A percentile compares a stretch with the other conserved stretches of the same genome.
Conservation (phyloP, 2,888 invertebrate genomes). For the Caenorhabditis japonica region DNA sequence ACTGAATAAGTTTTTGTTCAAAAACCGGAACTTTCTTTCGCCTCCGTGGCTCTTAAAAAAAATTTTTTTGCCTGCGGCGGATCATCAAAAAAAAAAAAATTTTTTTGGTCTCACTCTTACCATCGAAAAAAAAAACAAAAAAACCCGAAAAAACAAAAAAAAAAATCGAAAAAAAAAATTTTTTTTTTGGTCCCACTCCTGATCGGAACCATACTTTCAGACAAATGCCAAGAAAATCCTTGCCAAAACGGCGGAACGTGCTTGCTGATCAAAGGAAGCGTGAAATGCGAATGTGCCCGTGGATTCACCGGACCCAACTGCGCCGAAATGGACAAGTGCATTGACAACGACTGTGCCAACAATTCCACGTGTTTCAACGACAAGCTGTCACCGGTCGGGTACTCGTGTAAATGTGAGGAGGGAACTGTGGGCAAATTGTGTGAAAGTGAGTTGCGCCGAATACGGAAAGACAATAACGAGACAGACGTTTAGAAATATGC, state of each 20-base stretch:
- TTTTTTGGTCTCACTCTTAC: too few species aligned
- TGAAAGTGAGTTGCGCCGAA: slow-evolving; percentile 57
- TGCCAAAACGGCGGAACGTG: slow-evolving; percentile 55
- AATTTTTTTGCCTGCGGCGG: too few species aligned
- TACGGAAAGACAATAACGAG: too few species aligned
- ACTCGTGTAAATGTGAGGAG: slow-evolving; percentile 54
- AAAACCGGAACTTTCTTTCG: too few species aligned
- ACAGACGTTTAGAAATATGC: slow-evolving; percentile 57
- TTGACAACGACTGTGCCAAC: slow-evolving; percentile 45
- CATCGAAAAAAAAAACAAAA: too few species aligned
- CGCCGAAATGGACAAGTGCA: slow-evolving; percentile 49
- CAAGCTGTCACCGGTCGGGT: slow-evolving; percentile 34
- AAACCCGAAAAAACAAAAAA: too few species aligned
- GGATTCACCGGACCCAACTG: slow-evolving; percentile 50
- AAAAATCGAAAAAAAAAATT: too few species aligned
- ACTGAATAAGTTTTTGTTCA: too few species aligned
- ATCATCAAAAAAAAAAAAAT: too few species aligned
- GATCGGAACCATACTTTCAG: too few species aligned
- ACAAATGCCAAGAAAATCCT: slow-evolving; percentile 52
- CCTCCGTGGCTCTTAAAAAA: too few species aligned
- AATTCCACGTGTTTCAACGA: slow-evolving; percentile 57
- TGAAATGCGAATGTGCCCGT: slow-evolving; percentile 36
- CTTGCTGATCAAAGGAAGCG: slow-evolving; percentile 34
- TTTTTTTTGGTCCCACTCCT: too few species aligned
- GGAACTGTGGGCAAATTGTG: slow-evolving; percentile 58